phyloP scores from a whole-genome alignment of 2,113 vertebrate species.

The Casuarius casuarius region DNA sequence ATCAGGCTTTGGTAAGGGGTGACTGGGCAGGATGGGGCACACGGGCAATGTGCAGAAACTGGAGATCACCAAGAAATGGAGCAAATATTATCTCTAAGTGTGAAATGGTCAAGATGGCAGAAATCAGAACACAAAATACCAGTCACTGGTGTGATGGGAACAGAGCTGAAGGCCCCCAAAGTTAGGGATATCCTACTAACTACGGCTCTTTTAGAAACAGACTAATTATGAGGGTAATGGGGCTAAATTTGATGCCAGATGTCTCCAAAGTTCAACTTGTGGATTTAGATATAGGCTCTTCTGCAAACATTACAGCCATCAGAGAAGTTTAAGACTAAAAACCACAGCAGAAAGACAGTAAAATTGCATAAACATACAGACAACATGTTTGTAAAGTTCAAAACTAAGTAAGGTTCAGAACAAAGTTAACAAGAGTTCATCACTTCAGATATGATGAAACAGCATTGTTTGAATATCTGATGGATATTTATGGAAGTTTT shows the following conservation, averaged over 20 bases:
- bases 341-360: neutral
- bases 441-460: constrained; percentile 22
- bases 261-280: neutral
- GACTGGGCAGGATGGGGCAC: neutral
- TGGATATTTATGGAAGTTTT: constrained; percentile 2
- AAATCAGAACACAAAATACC: neutral
- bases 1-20: neutral
- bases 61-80: neutral
- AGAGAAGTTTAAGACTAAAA: neutral
- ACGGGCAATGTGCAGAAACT: fast-evolving
- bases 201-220: neutral
- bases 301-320: neutral
- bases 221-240: neutral
- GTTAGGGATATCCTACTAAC: neutral
- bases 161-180: neutral
- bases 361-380: neutral
- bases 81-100: neutral
- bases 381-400: neutral
- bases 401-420: neutral
- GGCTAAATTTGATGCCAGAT: neutral
- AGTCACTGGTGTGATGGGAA: neutral
- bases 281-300: neutral
- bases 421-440: constrained; percentile 7
- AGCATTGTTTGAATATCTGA: neutral
- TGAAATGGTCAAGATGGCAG: neutral